Evolutionary conservation across 2,797 vertebrate species (phyloP).

Genomic region (Neopelma chrysocephalum): DNA sequence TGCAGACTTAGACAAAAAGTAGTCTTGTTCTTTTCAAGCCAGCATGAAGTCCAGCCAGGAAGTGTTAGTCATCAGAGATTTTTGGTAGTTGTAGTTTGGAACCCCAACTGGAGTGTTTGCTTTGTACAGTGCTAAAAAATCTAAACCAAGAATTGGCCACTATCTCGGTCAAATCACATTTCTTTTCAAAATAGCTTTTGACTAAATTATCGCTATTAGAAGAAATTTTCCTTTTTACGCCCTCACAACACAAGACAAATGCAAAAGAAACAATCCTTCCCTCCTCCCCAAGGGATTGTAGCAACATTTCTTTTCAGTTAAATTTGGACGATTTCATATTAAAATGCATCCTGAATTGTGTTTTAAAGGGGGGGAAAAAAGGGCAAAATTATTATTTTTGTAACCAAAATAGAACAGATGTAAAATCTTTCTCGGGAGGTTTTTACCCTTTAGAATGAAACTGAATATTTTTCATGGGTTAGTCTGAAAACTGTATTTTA

Average conservation of each 20-base stretch:
- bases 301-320: background rate
- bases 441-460: background rate
- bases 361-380: background rate
- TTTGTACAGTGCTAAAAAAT: background rate
- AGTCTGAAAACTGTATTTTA: background rate
- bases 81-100: slow-evolving; percentile 58
- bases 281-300: background rate
- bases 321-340: background rate
- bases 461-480: background rate
- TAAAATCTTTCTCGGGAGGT: background rate
- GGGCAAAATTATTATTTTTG: background rate
- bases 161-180: background rate
- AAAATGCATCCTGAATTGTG: background rate
- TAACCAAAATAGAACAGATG: background rate
- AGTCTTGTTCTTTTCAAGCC: slow-evolving; percentile 32
- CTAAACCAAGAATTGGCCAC: background rate
- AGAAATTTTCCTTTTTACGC: background rate
- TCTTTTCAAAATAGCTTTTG: background rate
- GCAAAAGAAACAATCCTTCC: background rate
- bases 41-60: slow-evolving; percentile 45
- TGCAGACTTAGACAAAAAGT: slow-evolving; percentile 51
- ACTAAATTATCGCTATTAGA: background rate
- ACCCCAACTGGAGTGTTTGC: slow-evolving; percentile 16
- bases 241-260: background rate
- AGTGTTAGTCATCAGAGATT: slow-evolving; percentile 55